Evolutionary conservation across 1,140 invertebrate genomes (phyloP).

Genomic region (Drosophila malerkotliana): DNA sequence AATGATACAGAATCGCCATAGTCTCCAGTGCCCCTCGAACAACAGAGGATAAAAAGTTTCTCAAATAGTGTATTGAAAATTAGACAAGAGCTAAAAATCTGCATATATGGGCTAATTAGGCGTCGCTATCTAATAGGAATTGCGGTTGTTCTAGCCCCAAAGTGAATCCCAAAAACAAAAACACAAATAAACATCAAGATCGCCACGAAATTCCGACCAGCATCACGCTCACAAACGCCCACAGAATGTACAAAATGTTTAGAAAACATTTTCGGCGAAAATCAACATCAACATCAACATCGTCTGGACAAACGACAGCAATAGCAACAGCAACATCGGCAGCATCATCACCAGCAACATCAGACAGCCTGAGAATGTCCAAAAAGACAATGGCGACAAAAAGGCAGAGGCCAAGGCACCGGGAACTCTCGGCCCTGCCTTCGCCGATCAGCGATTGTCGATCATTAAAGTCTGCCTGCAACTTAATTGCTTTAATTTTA

Average conservation of each 20-base stretch:
- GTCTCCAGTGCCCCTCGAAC: slow-evolving; percentile 14
- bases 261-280: slow-evolving; percentile 84
- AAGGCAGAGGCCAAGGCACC: slow-evolving; percentile 51
- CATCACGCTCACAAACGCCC: slow-evolving; percentile 49
- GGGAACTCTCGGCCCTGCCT: slow-evolving; percentile 37
- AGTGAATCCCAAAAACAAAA: slow-evolving; percentile 30
- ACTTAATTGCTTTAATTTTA: slow-evolving; percentile 83
- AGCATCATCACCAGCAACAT: slow-evolving; percentile 14
- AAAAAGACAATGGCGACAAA: slow-evolving; percentile 49
- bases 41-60: slow-evolving; percentile 29
- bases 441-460: slow-evolving; percentile 67
- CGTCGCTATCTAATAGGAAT: slow-evolving; percentile 19
- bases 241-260: slow-evolving; percentile 83
- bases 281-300: slow-evolving; percentile 51
- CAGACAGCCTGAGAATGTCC: slow-evolving; percentile 70
- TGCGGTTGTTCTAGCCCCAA: slow-evolving; percentile 38
- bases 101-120: slow-evolving; percentile 71
- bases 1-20: slow-evolving; percentile 31
- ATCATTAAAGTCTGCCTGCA: slow-evolving; percentile 82
- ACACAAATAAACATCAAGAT: slow-evolving; percentile 26
- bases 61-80: slow-evolving; percentile 11
- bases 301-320: slow-evolving; percentile 30
- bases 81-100: slow-evolving; percentile 37
- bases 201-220: slow-evolving; percentile 40
- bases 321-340: slow-evolving; percentile 19